Conservation (phyloP, 1,140 invertebrate genomes). For the Mya arenaria region DNA sequence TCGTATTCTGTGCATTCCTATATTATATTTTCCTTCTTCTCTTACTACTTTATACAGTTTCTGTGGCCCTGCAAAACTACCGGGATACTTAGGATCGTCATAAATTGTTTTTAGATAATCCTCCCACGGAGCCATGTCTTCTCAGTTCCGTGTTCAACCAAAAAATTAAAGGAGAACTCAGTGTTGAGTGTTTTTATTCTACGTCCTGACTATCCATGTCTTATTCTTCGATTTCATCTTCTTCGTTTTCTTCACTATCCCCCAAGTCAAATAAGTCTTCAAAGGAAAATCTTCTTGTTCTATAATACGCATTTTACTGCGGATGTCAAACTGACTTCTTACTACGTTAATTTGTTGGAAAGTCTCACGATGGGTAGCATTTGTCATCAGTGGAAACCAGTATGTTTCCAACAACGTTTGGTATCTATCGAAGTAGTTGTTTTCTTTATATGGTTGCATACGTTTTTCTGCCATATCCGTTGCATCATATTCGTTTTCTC, state of each 20-base stretch:
- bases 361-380: neutral
- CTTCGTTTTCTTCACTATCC: neutral
- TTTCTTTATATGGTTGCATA: conserved; percentile 13
- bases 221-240: neutral
- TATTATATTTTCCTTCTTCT: conserved; percentile 23
- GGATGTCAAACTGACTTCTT: conserved; percentile 18
- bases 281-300: conserved; percentile 9
- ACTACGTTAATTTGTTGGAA: neutral
- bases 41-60: conserved; percentile 35
- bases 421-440: conserved; percentile 30
- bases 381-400: conserved; percentile 31
- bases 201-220: neutral
- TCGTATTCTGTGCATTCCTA: conserved; percentile 10
- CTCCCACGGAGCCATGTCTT: conserved; percentile 33
- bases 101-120: conserved; percentile 25
- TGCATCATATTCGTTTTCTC: conserved; percentile 13
- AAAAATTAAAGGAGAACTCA: conserved; percentile 21
- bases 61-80: conserved; percentile 23
- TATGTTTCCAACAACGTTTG: conserved; percentile 16
- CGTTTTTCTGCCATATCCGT: neutral
- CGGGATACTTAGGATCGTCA: too few relatives aligned
- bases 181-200: neutral
- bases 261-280: conserved; percentile 17
- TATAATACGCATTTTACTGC: conserved; percentile 3
- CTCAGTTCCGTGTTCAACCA: neutral